Evolutionary conservation across 2,113 vertebrate genomes (phyloP).

Genomic region (Gobiocypris rarus): DNA sequence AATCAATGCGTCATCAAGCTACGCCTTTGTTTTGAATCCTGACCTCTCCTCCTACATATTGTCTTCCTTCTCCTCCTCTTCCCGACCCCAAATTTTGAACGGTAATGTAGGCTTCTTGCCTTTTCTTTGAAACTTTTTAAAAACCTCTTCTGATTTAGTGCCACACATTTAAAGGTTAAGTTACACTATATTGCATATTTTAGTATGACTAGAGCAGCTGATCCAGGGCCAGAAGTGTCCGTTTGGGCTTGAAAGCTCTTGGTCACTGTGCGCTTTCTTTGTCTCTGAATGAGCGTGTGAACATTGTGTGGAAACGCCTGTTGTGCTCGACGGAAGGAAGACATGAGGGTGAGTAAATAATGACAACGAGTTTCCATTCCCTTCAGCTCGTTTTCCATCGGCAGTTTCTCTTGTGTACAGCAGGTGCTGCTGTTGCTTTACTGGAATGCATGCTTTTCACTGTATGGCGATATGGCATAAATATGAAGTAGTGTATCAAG

Average conservation of each 20-base stretch:
- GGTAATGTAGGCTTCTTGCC: not conserved
- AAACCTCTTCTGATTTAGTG: not conserved
- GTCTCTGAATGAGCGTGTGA: too few relatives aligned
- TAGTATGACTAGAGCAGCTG: not conserved
- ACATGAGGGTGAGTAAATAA: not conserved
- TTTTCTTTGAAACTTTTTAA: not conserved
- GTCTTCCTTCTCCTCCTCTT: too few relatives aligned
- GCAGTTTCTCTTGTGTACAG: slow-evolving; percentile 1
- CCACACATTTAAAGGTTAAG: not conserved
- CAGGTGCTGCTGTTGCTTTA: slow-evolving; percentile 38
- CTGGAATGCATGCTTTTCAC: not conserved
- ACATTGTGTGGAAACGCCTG: not conserved
- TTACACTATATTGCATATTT: not conserved
- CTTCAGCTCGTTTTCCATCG: not conserved
- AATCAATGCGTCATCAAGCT: too few relatives aligned
- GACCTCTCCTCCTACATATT: too few relatives aligned
- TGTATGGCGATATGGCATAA: not conserved
- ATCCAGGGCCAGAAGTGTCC: not conserved
- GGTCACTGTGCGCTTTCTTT: too few relatives aligned
- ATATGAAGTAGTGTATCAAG: not conserved
- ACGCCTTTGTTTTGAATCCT: too few relatives aligned
- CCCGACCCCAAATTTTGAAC: not conserved
- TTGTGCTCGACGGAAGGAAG: not conserved
- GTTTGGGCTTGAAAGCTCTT: too few relatives aligned
- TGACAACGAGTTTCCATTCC: not conserved